Base-by-base conservation (phyloP, 2,113 vertebrate species). In the Crypturellus undulatus region DNA sequence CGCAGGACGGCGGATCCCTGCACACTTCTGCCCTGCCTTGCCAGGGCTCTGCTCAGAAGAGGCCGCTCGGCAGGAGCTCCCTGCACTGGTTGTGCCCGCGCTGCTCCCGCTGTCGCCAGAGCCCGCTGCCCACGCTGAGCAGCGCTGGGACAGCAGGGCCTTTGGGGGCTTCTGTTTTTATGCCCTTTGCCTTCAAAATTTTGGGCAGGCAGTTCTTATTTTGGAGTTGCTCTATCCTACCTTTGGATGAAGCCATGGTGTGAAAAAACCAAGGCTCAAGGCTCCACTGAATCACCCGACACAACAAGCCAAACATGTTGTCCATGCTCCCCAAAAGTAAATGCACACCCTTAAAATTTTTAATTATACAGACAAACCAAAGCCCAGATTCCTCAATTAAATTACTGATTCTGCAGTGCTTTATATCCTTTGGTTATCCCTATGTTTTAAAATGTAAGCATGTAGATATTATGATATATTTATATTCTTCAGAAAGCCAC, bases 111-210 rank as follows among this genome's bases (percentile, higher is more conserved):
- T 21, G 20, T 43, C 40, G 83, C 28, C 34, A 62, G 64, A 3
- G 19, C 22, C 47, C 11, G 6, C 47, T 7, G 10, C 16, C 2
- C n/a, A 5, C 2, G 34, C 40, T 67, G 34, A 11, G 38, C 18
- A 2, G 1, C 42, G 32, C 1, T 3, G 90, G 15, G 13, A 81
- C 4, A 22, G 38, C 2, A 1, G 42, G 14, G 34, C 43, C 32
- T 68, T 56, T 60, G 20, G 26, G 45, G 10, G 21, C 22, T 42
- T 56, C 21, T 4, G 28, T 20, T 87, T 81, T 78, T n/a, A 28
- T 13, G 13, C 42, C 21, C 5, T 81, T 62, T 32, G 71, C 70
- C 52, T 32, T 60, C 5, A 81, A 65, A 81, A 75, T 1, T n/a
- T 9, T 38, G 34, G 13, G 40, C 62, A 79, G 16, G 38, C 20